Evolutionary conservation across 2,888 invertebrate genomes (phyloP).

Genomic region (Gibbula magus): DNA sequence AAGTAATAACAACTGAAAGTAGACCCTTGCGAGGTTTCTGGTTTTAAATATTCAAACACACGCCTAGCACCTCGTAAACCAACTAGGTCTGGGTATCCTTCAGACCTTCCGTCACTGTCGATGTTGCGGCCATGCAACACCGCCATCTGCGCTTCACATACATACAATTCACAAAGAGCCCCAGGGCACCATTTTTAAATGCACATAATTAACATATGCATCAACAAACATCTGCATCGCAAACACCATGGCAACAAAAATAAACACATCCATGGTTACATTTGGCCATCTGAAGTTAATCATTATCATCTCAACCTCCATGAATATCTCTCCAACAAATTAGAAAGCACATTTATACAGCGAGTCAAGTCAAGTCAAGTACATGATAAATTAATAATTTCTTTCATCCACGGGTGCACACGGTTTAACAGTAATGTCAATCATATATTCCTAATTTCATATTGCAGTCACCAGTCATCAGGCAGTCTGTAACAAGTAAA

Average conservation of each 20-base stretch:
- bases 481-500: neutral
- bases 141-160: neutral
- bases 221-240: constrained; percentile 11
- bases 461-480: constrained; percentile 8
- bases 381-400: constrained; percentile 12
- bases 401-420: constrained; percentile 14
- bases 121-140: neutral
- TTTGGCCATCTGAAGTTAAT: neutral
- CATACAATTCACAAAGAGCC: neutral
- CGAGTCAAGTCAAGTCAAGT: neutral
- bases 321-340: neutral
- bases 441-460: constrained; percentile 5
- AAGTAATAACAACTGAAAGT: constrained; percentile 3
- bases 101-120: neutral
- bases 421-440: neutral
- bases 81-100: neutral
- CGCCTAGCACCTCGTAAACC: constrained; percentile 15
- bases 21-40: constrained; percentile 12
- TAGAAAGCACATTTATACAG: constrained; percentile 24
- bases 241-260: neutral
- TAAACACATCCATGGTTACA: constrained; percentile 15
- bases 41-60: constrained; percentile 10
- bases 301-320: neutral
- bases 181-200: neutral
- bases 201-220: constrained; percentile 18